phyloP scores from a whole-genome alignment of 2,113 vertebrate genomes.

The Gnathonemus echidnorhynchus region DNA sequence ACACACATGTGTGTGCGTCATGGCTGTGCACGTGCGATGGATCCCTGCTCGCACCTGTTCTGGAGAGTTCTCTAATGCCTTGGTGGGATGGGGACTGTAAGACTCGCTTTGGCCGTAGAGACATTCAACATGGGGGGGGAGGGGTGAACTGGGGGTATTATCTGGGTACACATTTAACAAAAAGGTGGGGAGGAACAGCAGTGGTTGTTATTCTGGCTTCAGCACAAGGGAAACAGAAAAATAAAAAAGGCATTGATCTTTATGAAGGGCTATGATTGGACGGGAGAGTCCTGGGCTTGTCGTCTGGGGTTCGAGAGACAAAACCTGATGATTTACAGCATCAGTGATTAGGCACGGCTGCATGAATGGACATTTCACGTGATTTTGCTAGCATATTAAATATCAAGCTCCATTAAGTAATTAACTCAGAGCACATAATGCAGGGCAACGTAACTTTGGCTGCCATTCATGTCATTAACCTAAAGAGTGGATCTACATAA shows the following conservation, averaged over 20 bases:
- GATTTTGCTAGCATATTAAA: neutral
- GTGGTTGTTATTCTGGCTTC: neutral
- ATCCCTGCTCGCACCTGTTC: neutral
- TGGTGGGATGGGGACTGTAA: neutral
- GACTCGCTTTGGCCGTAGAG: neutral
- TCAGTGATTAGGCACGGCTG: neutral
- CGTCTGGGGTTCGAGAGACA: neutral
- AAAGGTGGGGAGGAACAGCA: neutral
- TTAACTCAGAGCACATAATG: neutral
- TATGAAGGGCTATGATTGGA: neutral
- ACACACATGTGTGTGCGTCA: neutral
- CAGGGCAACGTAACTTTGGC: neutral
- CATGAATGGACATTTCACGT: neutral
- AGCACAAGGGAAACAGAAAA: neutral
- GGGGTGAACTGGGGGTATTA: neutral
- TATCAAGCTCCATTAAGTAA: neutral
- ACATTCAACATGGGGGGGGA: neutral
- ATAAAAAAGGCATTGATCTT: neutral
- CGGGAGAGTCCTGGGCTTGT: neutral
- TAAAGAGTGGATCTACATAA: neutral
- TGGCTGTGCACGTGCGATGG: neutral
- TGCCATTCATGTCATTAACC: neutral
- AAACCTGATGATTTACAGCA: neutral
- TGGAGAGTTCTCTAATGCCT: neutral
- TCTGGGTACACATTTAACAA: neutral